Evolutionary conservation across 1,140 invertebrate genomes (phyloP).

Genomic region (Luehdorfia chinensis): DNA sequence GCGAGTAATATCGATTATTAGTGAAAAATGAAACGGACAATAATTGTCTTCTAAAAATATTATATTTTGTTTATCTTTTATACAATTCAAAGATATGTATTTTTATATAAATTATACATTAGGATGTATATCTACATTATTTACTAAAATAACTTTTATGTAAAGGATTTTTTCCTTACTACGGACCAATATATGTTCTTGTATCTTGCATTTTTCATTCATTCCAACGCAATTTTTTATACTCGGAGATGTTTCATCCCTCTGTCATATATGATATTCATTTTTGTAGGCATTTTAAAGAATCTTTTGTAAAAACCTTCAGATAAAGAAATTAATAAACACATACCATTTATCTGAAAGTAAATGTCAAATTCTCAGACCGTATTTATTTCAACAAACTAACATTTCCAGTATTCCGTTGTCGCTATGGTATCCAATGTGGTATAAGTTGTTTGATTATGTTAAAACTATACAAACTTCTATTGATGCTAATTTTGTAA

Average conservation of each 20-base stretch:
- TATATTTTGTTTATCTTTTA: background rate
- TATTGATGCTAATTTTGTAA: too few species aligned
- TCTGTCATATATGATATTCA: background rate
- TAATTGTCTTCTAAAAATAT: constrained; percentile 8
- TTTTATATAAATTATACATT: constrained; percentile 16
- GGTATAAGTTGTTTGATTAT: too few species aligned
- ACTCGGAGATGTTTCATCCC: background rate
- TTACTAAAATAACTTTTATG: background rate
- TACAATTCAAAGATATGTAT: constrained; percentile 7
- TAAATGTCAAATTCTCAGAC: too few species aligned
- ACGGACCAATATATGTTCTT: constrained; percentile 13
- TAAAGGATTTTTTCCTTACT: constrained; percentile 1
- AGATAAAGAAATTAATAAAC: background rate
- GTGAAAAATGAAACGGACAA: constrained; percentile 3
- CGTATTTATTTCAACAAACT: background rate
- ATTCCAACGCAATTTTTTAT: constrained; percentile 15
- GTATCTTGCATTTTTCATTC: constrained; percentile 16
- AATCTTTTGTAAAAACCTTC: background rate
- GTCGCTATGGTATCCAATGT: too few species aligned
- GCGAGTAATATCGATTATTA: background rate
- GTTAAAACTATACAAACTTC: too few species aligned
- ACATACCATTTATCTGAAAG: too few species aligned
- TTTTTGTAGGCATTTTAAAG: too few species aligned
- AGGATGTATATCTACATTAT: constrained; percentile 9
- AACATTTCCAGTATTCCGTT: background rate